These are phyloP conservation scores for Trichomycterus rosablanca DNA, from an alignment of 2,113 vertebrate species.

Conservation along the genomic window DNA sequence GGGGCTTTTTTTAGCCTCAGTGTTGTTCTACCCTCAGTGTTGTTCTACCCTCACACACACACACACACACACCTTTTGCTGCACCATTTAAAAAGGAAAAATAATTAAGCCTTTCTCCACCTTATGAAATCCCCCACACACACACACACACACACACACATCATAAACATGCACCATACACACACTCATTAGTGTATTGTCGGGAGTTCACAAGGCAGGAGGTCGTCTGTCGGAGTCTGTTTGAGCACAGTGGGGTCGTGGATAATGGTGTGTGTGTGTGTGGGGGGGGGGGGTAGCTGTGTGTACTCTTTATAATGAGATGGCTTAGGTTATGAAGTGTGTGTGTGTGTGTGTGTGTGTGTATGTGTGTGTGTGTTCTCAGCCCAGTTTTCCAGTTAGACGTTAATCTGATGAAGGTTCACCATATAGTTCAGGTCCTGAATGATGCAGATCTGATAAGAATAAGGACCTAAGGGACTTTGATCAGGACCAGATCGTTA, in stretches of 20 bases:
- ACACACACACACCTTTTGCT: constrained; percentile 14
- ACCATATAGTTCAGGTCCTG: too few species aligned
- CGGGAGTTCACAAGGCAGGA: neutral
- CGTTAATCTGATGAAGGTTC: constrained; percentile 58
- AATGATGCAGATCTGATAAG: constrained; percentile 49
- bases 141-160: neutral
- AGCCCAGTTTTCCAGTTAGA: constrained; percentile 46
- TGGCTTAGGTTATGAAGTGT: constrained; percentile 5
- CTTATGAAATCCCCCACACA: neutral
- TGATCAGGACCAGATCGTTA: too few species aligned
- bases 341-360: constrained; percentile 2
- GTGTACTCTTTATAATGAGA: constrained; percentile 7
- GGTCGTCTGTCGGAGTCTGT: constrained; percentile 1
- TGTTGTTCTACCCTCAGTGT: neutral
- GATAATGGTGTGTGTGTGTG: constrained; percentile 13
- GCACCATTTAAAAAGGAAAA: constrained; percentile 47
- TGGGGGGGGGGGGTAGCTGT: constrained; percentile 8
- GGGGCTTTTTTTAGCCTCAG: neutral
- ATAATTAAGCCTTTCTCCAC: constrained; percentile 36
- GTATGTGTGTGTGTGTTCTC: constrained; percentile 10
- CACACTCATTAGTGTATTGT: constrained; percentile 22
- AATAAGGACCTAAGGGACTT: constrained; percentile 59
- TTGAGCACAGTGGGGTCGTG: neutral
- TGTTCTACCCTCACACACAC: neutral
- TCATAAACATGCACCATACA: neutral